Conservation (phyloP, 2,888 invertebrate genomes). For the Candidula unifasciata region DNA sequence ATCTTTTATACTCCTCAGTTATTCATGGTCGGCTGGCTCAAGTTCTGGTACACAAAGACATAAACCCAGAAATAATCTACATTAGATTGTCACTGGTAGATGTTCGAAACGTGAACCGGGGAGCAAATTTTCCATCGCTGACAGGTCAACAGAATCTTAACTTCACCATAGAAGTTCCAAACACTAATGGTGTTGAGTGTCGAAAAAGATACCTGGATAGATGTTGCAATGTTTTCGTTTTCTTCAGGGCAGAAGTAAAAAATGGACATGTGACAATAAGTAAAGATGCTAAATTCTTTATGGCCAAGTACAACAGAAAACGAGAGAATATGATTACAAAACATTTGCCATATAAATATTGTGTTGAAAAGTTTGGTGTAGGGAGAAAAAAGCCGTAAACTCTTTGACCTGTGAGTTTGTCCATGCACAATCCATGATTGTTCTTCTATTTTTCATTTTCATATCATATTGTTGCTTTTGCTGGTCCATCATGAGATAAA, state of each 20-base stretch:
- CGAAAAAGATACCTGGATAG: background rate
- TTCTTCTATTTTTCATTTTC: too few species aligned
- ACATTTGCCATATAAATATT: background rate
- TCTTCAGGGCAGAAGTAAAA: slow-evolving; percentile 6
- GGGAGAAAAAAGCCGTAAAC: too few species aligned
- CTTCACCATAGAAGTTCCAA: slow-evolving; percentile 6
- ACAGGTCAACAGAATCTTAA: background rate
- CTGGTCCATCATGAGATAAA: too few species aligned
- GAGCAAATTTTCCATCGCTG: background rate
- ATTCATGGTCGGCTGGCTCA: background rate
- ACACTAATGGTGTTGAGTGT: background rate
- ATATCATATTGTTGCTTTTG: too few species aligned
- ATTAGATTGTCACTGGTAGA: background rate
- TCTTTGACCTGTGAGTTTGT: too few species aligned
- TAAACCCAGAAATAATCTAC: background rate
- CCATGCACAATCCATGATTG: too few species aligned
- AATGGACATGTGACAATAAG: background rate
- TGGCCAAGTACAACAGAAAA: background rate
- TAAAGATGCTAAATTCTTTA: background rate
- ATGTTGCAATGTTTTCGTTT: background rate
- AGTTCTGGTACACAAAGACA: background rate
- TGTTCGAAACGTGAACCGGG: background rate
- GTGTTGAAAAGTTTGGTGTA: background rate
- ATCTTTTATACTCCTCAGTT: slow-evolving; percentile 2
- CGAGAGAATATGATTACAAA: slow-evolving; percentile 5